Percentiles rank a stretch among this genome's conserved stretches.
Evolutionary conservation across 1,140 invertebrate species (phyloP).

Genomic region (Diuraphis noxia): DNA sequence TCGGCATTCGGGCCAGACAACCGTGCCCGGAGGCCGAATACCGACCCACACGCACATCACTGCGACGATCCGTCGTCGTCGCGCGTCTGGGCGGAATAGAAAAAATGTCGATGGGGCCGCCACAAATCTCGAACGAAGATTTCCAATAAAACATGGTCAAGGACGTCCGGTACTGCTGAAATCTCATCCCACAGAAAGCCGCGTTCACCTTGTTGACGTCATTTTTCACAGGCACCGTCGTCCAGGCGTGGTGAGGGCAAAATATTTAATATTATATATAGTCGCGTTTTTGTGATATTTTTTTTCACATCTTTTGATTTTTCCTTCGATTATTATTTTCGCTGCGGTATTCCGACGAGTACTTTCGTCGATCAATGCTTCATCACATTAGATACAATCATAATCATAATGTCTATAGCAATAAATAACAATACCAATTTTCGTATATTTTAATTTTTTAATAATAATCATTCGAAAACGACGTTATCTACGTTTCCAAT

Average conservation of each 20-base stretch:
- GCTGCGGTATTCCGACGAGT: neutral
- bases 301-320: neutral
- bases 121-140: constrained; percentile 18
- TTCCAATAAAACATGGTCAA: constrained; percentile 52
- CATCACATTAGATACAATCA: neutral
- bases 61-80: neutral
- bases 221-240: constrained; percentile 28
- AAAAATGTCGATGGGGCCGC: neutral
- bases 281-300: neutral
- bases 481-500: constrained; percentile 31
- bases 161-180: constrained; percentile 48
- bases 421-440: neutral
- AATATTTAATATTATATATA: neutral
- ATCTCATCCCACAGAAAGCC: constrained; percentile 43
- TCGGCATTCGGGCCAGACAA: neutral
- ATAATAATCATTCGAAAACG: neutral
- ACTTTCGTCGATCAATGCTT: neutral
- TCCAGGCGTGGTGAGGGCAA: constrained; percentile 48
- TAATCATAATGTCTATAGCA: neutral
- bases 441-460: neutral
- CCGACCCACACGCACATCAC: neutral
- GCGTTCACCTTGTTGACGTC: constrained; percentile 51
- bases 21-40: neutral
- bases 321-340: neutral
- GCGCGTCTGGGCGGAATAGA: neutral